Evolutionary conservation across 1,140 invertebrate species (phyloP), one percentile per base, ranked within the genome.

Genomic region (honey bee (Apis mellifera)): DNA sequence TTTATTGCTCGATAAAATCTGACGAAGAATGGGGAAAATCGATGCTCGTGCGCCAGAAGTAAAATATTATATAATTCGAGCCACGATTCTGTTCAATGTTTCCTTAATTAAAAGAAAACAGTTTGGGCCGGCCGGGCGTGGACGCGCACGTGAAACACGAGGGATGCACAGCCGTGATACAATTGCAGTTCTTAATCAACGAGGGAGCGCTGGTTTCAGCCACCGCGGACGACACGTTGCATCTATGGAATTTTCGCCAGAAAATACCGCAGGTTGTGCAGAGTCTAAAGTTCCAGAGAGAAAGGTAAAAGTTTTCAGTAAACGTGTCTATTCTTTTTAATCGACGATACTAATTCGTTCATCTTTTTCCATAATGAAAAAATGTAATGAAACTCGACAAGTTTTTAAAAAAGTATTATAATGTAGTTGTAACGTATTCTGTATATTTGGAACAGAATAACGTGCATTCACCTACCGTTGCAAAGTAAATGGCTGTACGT

Each of bases 401-500:
- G 32, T 32, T 32, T 42, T 42, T 42, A 7, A 42, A 7, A 42
- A 42, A 42, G 32, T 32, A 32, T 32, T 32, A 3, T 13, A 55
- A 55, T 7, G 13, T 26, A 55, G 1, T 17, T 7, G 0, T 55
- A 55, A 55, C 19, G 23, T 50, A 69, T 32, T 21, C 59, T 69
- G 71, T 78, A 26, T 84, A 32, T 32, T 32, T 86, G 86, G 83
- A 92, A 23, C 95, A 99, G 98, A 93, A 98, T 99, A 91, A 99
- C 98, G 48, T 98, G 96, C 94, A 96, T 99, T 90, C 97, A 98
- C 93, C 95, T 99, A 89, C 98, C 99, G 62, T 96, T 99, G 90
- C 98, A 98, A 95, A 98, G 98, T 90, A 99, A 99, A 95, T 99
- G 99, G 99, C 94, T 99, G 85, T 99, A 99, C 94, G 97, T 99